A percentile compares a stretch with the other conserved stretches of the same genome.
These are phyloP conservation scores for Heliconius charithonia DNA, from an alignment of 2,888 invertebrate genomes.

Conservation along the genomic window DNA sequence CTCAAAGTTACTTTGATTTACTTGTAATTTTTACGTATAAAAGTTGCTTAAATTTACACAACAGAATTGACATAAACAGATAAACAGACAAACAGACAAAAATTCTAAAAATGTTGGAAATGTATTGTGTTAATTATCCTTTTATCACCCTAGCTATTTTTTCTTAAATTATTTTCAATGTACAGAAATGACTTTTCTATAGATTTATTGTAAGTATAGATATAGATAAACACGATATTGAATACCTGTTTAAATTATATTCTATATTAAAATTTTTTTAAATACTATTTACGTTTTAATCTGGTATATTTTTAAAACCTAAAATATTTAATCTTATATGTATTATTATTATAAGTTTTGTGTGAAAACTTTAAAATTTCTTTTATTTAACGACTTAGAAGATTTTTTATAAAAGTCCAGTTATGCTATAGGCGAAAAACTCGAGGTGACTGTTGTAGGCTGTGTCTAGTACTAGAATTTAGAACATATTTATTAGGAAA, in stretches of 20 bases:
- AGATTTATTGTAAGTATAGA: too few species aligned
- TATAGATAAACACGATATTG: background rate
- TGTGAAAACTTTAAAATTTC: background rate
- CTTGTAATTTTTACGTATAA: too few species aligned
- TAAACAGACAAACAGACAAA: too few species aligned
- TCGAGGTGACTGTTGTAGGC: constrained; percentile 15
- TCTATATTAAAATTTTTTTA: background rate
- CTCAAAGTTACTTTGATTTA: too few species aligned
- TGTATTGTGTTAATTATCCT: too few species aligned
- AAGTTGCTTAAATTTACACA: too few species aligned
- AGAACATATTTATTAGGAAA: background rate
- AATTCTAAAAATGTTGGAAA: too few species aligned
- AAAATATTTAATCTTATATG: background rate
- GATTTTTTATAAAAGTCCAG: background rate
- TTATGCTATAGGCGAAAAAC: background rate
- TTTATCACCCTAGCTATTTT: too few species aligned
- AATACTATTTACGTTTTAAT: background rate
- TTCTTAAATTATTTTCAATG: too few species aligned
- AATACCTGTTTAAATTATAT: background rate
- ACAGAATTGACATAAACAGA: too few species aligned
- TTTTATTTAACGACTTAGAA: background rate
- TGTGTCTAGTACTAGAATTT: constrained; percentile 6
- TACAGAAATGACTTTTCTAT: too few species aligned
- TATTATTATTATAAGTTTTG: background rate
- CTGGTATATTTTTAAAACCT: background rate